phyloP scores from a whole-genome alignment of 2,113 vertebrate species.

The Hemibagrus wyckioides region DNA sequence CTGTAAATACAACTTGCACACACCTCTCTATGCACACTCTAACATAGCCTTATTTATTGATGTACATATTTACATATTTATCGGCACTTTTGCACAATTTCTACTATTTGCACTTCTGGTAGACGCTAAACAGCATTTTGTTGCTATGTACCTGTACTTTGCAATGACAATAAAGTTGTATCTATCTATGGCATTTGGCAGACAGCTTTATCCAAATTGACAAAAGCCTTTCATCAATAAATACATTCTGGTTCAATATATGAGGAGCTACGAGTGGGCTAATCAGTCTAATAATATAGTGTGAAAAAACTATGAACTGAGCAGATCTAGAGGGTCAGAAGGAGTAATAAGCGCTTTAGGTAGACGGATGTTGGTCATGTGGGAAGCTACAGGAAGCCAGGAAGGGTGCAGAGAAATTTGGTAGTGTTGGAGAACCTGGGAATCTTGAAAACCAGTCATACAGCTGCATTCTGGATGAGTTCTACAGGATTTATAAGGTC shows the following conservation, averaged over 20 bases:
- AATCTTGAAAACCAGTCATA: neutral
- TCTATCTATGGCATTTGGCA: neutral
- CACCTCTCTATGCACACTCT: too few species aligned
- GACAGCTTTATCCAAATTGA: neutral
- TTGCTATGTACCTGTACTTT: too few species aligned
- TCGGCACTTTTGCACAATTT: too few species aligned
- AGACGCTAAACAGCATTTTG: too few species aligned
- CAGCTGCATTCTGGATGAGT: neutral
- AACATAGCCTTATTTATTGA: too few species aligned
- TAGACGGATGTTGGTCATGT: neutral
- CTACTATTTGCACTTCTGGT: too few species aligned
- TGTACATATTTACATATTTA: too few species aligned
- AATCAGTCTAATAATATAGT: neutral
- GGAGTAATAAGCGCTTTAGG: neutral
- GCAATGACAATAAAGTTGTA: too few species aligned
- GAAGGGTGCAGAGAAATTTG: too few species aligned
- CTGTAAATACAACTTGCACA: too few species aligned
- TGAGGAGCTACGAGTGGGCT: neutral
- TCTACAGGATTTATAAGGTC: neutral
- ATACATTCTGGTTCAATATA: neutral
- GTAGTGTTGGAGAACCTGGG: neutral
- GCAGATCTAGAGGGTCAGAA: neutral
- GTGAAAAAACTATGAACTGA: neutral
- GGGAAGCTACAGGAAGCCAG: neutral
- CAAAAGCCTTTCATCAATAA: neutral